Percentiles rank a stretch among this genome's conserved stretches.
Conservation (phyloP, 53 echinoderm and acorn worm genomes). For the Zoroaster sp. region DNA sequence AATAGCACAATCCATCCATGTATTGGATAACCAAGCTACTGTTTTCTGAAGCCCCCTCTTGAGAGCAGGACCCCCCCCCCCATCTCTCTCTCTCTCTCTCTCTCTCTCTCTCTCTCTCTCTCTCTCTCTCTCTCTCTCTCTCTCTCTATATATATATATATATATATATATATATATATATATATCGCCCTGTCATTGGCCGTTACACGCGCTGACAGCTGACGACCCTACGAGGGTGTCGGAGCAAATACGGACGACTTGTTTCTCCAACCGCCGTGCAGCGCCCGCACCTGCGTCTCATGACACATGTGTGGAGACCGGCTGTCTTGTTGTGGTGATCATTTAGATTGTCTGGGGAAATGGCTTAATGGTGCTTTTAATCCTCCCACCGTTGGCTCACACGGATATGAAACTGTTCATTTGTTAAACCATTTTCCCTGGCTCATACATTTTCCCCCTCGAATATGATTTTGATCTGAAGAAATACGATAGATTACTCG, state of each 20-base stretch:
- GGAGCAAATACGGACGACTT: slow-evolving; percentile 23
- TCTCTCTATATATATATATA: too few species aligned
- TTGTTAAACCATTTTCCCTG: background rate
- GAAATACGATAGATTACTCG: too few species aligned
- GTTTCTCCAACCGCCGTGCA: slow-evolving; percentile 2
- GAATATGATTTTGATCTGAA: too few species aligned
- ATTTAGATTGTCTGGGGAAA: slow-evolving; percentile 17
- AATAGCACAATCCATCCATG: too few species aligned
- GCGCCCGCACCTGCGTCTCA: slow-evolving; percentile 44
- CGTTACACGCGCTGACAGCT: slow-evolving; percentile 16
- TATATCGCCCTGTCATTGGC: slow-evolving; percentile 27
- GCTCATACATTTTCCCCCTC: too few species aligned
- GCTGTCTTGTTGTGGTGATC: background rate
- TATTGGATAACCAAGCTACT: background rate
- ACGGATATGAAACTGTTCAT: background rate
- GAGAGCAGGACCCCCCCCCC: too few species aligned
- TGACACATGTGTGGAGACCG: slow-evolving; percentile 50
- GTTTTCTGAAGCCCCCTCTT: background rate
- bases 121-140: too few species aligned
- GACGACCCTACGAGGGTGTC: slow-evolving; percentile 23
- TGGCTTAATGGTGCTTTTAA: slow-evolving; percentile 13
- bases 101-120: too few species aligned
- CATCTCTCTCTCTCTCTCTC: background rate
- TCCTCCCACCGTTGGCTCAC: background rate
- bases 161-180: too few species aligned